Evolutionary conservation across 1,140 invertebrate genomes (phyloP).

Genomic region (Lasioglossum baleicum): DNA sequence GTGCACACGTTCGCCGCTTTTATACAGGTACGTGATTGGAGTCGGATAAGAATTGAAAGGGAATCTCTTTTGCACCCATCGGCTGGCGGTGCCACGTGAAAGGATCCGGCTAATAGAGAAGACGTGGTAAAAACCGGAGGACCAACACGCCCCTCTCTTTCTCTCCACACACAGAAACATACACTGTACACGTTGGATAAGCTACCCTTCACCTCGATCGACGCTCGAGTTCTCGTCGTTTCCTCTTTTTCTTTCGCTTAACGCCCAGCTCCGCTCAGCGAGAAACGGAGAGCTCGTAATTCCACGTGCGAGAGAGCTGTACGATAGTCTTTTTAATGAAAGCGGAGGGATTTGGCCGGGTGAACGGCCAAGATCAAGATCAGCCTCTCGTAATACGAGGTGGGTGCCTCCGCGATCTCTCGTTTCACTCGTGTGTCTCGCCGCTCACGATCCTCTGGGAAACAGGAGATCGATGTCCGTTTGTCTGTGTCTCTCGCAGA

Average conservation of each 20-base stretch:
- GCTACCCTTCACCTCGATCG: conserved; percentile 42
- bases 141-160: background rate
- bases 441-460: background rate
- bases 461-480: background rate
- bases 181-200: background rate
- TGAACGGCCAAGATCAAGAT: conserved; percentile 66
- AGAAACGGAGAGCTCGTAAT: background rate
- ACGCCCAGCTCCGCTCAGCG: no score
- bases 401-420: conserved; percentile 23
- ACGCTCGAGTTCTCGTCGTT: conserved; percentile 21
- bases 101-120: conserved; percentile 52
- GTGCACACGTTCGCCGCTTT: conserved; percentile 54
- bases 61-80: conserved; percentile 49
- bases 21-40: conserved; percentile 60
- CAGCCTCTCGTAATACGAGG: conserved; percentile 36
- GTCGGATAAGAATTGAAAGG: conserved; percentile 66
- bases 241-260: conserved; percentile 36
- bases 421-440: conserved; percentile 51
- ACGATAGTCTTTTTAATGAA: conserved; percentile 46
- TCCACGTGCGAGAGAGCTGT: background rate
- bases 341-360: conserved; percentile 36
- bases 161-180: no score
- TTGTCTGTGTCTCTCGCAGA: background rate
- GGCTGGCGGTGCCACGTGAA: conserved; percentile 44
- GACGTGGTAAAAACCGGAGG: conserved; percentile 43